phyloP scores from a whole-genome alignment of 2,888 invertebrate species.

The Epirrita christyi region DNA sequence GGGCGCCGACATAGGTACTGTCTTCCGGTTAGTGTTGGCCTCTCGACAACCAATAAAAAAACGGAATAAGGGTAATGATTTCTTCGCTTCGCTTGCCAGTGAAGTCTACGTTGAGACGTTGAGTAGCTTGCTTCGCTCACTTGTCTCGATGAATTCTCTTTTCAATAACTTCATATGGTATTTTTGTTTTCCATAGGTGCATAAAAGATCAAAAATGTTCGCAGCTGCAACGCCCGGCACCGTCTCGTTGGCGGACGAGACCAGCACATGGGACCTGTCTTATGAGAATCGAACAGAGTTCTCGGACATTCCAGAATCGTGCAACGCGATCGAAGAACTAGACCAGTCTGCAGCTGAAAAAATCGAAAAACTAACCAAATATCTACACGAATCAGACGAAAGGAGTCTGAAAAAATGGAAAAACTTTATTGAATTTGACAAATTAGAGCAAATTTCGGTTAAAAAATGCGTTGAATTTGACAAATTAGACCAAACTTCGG shows the following conservation, averaged over 20 bases:
- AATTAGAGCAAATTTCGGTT: slow-evolving; percentile 45
- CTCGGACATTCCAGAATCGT: slow-evolving; percentile 53
- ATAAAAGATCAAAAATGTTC: slow-evolving; percentile 74
- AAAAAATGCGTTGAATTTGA: background rate
- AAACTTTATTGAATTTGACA: slow-evolving; percentile 52
- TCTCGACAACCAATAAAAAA: no score
- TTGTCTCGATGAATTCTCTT: no score
- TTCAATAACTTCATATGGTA: background rate
- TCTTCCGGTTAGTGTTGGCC: background rate
- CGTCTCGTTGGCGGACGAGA: slow-evolving; percentile 49
- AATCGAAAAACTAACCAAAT: slow-evolving; percentile 80
- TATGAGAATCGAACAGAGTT: slow-evolving; percentile 62
- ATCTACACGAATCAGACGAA: slow-evolving; percentile 53
- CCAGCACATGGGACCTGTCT: slow-evolving; percentile 57
- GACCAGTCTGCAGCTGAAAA: slow-evolving; percentile 69
- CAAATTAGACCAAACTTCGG: slow-evolving; percentile 30
- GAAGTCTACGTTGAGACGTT: no score
- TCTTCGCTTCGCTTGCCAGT: no score
- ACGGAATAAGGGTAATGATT: no score
- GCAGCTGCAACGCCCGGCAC: slow-evolving; percentile 68
- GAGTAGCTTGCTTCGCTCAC: no score
- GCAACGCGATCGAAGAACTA: slow-evolving; percentile 47
- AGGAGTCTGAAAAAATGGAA: slow-evolving; percentile 67
- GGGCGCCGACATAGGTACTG: no score
- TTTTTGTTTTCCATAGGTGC: slow-evolving; percentile 65